These are phyloP conservation scores for Syngnathus typhle DNA, from an alignment of 2,113 vertebrate species.

Conservation along the genomic window DNA sequence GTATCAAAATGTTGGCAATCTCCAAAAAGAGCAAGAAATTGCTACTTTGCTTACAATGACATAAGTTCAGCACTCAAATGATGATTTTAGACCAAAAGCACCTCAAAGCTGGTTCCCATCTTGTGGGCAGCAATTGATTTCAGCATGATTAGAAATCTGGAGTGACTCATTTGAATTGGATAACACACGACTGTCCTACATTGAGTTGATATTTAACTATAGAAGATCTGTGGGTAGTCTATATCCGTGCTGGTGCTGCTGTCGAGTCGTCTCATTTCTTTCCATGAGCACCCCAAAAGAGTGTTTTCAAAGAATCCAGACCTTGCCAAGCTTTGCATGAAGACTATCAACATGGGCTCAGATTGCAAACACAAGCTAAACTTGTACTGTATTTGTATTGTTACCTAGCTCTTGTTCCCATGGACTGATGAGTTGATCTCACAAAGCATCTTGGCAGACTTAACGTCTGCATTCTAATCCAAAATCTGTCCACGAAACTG, in stretches of 20 bases:
- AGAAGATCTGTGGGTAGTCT: background rate
- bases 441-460: constrained; percentile 33
- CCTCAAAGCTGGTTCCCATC: no score
- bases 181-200: background rate
- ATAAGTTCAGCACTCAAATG: background rate
- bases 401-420: background rate
- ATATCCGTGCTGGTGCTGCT: background rate
- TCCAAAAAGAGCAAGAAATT: constrained; percentile 8
- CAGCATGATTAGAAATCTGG: background rate
- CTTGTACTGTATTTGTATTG: constrained; percentile 10
- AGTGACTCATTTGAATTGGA: background rate
- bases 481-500: constrained; percentile 62
- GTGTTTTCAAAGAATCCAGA: background rate
- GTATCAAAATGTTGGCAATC: constrained; percentile 75
- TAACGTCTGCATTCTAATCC: constrained; percentile 47
- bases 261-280: background rate
- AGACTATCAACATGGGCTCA: background rate
- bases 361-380: constrained; percentile 19
- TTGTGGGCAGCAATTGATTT: no score
- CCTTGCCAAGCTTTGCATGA: background rate
- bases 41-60: background rate
- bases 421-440: constrained; percentile 20
- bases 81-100: background rate
- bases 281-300: constrained; percentile 1
- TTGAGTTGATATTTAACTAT: background rate